These are phyloP conservation scores for Pimpla rufipes DNA, from an alignment of 2,888 invertebrate genomes.

Conservation along the genomic window DNA sequence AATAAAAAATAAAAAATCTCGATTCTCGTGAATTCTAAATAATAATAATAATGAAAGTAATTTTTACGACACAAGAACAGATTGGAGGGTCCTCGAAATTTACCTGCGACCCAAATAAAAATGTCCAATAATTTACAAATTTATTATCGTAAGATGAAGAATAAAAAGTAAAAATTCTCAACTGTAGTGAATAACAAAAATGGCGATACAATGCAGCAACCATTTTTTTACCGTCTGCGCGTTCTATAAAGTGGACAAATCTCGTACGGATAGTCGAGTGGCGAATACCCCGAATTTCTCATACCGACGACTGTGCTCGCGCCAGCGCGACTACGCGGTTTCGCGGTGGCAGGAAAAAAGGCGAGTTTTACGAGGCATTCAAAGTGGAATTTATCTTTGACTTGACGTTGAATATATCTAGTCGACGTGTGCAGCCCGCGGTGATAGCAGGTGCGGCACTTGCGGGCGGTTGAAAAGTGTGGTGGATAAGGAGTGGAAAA, in stretches of 20 bases:
- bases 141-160: not conserved
- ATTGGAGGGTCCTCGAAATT: too few relatives aligned
- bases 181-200: not conserved
- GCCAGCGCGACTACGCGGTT: not conserved
- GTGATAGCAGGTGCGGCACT: conserved; percentile 28
- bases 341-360: not conserved
- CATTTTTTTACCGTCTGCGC: not conserved
- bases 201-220: too few relatives aligned
- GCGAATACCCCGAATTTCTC: conserved; percentile 8
- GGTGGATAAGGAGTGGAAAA: not conserved
- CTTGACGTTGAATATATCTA: not conserved
- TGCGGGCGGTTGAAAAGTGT: not conserved
- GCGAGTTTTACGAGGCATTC: conserved; percentile 5
- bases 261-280: conserved; percentile 42
- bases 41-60: too few relatives aligned
- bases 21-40: too few relatives aligned
- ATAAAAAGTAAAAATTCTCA: not conserved
- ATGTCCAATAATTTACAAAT: not conserved
- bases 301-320: not conserved
- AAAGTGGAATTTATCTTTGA: not conserved
- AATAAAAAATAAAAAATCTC: too few relatives aligned
- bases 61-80: too few relatives aligned
- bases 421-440: conserved; percentile 21
- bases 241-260: conserved; percentile 33
- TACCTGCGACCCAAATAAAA: not conserved